Base-by-base conservation (phyloP, 2,888 invertebrate species). In the Troides oblongomaculatus region DNA sequence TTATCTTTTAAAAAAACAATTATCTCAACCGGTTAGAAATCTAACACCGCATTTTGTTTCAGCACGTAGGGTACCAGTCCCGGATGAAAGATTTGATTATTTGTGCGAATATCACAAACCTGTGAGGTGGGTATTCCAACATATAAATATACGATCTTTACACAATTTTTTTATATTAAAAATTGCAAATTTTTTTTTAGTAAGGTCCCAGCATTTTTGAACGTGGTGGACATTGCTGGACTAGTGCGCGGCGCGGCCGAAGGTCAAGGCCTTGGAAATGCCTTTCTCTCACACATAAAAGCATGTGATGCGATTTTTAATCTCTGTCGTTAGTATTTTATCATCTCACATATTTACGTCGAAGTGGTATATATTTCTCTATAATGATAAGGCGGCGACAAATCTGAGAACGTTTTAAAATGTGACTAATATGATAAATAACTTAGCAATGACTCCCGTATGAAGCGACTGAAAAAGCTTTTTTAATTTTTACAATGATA, bases 301-400 rank as follows among this genome's bases (percentile, higher is more conserved):
- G 99, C 99, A 21, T 99, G 99, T 86, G 99, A 99, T 89, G 98
- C 99, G 58, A 96, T 99, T 79, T 99, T 99, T 85, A 99, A 99
- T 90, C 94, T 99, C 74, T 97, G 98, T 83, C 96, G 99, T 98
- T 93, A 96, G 97, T 96, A 71, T 60, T 30, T 53, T 21, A 50
- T 64, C 50, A 8, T 4, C 46, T 46, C 46, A 46, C 10, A 53
- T 21, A n/a, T 18, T 56, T 50, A 43, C 39, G 23, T 10, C 23
- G 8, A 14, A 46, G 10, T 46, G 14, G 14, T 46, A 46, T 12
- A 12, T 12, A 46, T 46, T 14, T 46, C 12, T 12, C 4, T 14
- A 46, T 14, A 14, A 14, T 46, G 14, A 46, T 46, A 46, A 46
- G 2, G 46, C 12, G 2, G 46, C 12, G 2, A 46, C 46, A 46